Base-by-base conservation (phyloP, 37 sponge, comb jelly and placozoan genomes). In the Spongilla lacustris region DNA sequence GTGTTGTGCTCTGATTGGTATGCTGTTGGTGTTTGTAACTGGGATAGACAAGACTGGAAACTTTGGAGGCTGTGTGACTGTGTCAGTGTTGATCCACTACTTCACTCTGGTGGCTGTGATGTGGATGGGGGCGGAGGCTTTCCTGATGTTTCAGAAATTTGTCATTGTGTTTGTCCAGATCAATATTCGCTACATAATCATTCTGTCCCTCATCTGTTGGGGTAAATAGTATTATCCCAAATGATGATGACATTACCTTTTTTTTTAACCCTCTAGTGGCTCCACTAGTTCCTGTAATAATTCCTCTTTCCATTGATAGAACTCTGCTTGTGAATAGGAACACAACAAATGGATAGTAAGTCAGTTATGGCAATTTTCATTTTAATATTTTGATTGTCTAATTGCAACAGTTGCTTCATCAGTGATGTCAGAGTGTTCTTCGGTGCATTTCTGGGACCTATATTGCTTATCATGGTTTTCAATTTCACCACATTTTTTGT, bases 61-160 rank as follows among this genome's bases (percentile, higher is more conserved):
- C 26, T 27, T 50, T 22, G 89, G 22, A 32, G 89, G 72, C 3
- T 88, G 89, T 70, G 66, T 81, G 23, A 32, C 78, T 81, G 84
- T 75, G 46, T 80, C 80, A 67, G 84, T 75, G 28, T 69, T 88
- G 27, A 27, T 87, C 46, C 88, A 87, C 76, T 87, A 87, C 88
- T 87, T 87, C 75, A 73, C 76, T 14, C 71, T 87, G 76, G 81
- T 69, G 34, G 72, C 76, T 21, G 73, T 81, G 29, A 69, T 80
- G 82, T 87, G 88, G 88, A 87, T 82, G 83, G 82, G 73, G 28
- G 80, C 80, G 24, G 88, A 87, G 80, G 82, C 88, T 24, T 84
- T 88, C 2, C 76, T 82, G 28, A 73, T 88, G 73, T 88, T 81
- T 31, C 79, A 81, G 68, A 81, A 81, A 38, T 50, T 88, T 26